Conservation (phyloP, 2,113 vertebrate genomes). For the Silurus glanis region DNA sequence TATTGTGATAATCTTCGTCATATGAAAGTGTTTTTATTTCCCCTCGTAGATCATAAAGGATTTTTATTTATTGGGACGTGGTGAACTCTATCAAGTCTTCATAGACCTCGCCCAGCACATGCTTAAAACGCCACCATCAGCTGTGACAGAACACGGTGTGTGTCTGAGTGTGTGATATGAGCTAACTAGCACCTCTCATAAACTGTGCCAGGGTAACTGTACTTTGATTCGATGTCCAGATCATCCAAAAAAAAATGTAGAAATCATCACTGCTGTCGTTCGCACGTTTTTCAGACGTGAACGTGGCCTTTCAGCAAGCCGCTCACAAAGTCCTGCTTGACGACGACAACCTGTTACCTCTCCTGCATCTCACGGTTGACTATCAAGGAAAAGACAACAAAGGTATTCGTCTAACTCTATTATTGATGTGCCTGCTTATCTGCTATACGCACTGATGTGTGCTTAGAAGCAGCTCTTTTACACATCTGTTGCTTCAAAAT, state of each 20-base stretch:
- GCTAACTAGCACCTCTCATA: background rate
- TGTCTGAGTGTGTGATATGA: constrained; percentile 70
- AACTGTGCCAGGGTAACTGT: background rate
- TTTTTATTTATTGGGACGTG: constrained; percentile 94
- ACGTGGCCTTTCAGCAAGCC: constrained; percentile 95
- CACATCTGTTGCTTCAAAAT: background rate
- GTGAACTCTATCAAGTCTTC: constrained; percentile 96
- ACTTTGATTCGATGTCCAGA: no score
- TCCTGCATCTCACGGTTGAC: constrained; percentile 91
- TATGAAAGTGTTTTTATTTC: background rate
- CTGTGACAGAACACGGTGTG: constrained; percentile 95
- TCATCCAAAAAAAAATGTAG: background rate
- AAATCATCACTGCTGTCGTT: background rate
- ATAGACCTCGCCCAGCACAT: constrained; percentile 96
- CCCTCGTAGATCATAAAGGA: constrained; percentile 90
- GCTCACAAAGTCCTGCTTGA: constrained; percentile 94
- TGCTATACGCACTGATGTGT: background rate
- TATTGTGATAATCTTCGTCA: background rate
- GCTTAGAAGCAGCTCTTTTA: background rate
- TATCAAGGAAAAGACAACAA: constrained; percentile 92
- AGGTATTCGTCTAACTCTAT: constrained; percentile 70
- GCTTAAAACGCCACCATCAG: constrained; percentile 92
- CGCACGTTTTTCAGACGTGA: constrained; percentile 80
- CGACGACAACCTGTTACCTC: constrained; percentile 93
- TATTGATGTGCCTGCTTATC: background rate